Conservation (phyloP, 2,113 vertebrate species). For the Pollachius pollachius region DNA sequence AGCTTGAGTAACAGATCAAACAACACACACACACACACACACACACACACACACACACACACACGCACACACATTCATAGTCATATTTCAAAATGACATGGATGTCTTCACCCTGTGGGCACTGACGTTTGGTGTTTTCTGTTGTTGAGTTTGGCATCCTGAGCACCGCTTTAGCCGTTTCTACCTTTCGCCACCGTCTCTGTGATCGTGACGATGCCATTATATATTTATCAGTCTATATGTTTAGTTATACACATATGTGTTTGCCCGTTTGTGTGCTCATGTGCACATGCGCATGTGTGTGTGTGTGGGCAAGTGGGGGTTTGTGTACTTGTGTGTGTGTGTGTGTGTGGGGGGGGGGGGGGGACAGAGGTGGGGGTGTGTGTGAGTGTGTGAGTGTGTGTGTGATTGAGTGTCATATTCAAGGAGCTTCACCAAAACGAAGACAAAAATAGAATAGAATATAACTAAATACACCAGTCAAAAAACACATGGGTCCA, state of each 20-base stretch:
- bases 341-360: background rate
- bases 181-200: background rate
- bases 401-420: background rate
- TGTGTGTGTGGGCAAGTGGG: background rate
- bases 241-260: background rate
- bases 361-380: too few relatives aligned
- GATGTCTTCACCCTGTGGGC: slow-evolving; percentile 9
- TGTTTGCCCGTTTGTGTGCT: background rate
- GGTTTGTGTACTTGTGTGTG: too few relatives aligned
- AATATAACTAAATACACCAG: background rate
- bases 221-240: background rate
- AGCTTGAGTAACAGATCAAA: slow-evolving; percentile 31
- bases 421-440: background rate
- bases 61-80: background rate
- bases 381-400: slow-evolving; percentile 3
- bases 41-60: background rate
- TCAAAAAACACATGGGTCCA: background rate
- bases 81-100: slow-evolving; percentile 24
- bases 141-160: too few relatives aligned
- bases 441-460: background rate
- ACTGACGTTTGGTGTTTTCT: slow-evolving; percentile 5
- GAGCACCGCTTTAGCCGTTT: too few relatives aligned
- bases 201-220: background rate
- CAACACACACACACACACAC: slow-evolving; percentile 12
- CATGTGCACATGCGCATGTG: background rate